Conservation (phyloP, 2,888 invertebrate genomes). For the Venusia cambrica region DNA sequence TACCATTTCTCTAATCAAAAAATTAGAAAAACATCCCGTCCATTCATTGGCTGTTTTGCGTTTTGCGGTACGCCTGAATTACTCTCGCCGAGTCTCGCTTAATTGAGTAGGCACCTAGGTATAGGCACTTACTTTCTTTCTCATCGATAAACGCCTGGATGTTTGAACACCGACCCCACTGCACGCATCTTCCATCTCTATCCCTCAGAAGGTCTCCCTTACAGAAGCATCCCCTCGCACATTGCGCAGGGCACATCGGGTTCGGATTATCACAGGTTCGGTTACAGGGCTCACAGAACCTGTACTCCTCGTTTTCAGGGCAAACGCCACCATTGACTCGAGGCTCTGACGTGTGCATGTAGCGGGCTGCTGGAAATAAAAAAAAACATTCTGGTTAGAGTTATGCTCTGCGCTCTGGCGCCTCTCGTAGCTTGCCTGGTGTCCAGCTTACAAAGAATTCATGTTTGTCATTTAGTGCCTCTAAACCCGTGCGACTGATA, state of each 20-base stretch:
- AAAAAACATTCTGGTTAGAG: no score
- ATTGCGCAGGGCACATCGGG: constrained; percentile 61
- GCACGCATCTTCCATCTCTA: constrained; percentile 47
- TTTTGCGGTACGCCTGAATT: no score
- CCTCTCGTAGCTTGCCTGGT: no score
- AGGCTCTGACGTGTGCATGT: constrained; percentile 51
- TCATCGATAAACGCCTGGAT: constrained; percentile 23
- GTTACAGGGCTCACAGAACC: constrained; percentile 56
- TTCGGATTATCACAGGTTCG: constrained; percentile 53
- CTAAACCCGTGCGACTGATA: no score
- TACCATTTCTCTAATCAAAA: no score
- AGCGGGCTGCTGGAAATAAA: constrained; percentile 32
- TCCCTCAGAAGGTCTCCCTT: constrained; percentile 45
- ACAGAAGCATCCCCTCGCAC: constrained; percentile 60
- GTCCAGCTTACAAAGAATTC: no score
- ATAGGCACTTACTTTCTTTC: constrained; percentile 25
- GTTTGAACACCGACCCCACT: constrained; percentile 41
- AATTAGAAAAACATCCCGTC: no score
- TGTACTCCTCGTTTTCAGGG: constrained; percentile 53
- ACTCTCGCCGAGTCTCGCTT: no score
- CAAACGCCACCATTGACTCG: constrained; percentile 41
- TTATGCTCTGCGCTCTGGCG: no score
- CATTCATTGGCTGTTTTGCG: no score
- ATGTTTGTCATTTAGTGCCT: no score
- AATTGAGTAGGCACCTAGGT: no score